Base-by-base conservation (phyloP, 2,113 vertebrate species). In the Puntigrus tetrazona region DNA sequence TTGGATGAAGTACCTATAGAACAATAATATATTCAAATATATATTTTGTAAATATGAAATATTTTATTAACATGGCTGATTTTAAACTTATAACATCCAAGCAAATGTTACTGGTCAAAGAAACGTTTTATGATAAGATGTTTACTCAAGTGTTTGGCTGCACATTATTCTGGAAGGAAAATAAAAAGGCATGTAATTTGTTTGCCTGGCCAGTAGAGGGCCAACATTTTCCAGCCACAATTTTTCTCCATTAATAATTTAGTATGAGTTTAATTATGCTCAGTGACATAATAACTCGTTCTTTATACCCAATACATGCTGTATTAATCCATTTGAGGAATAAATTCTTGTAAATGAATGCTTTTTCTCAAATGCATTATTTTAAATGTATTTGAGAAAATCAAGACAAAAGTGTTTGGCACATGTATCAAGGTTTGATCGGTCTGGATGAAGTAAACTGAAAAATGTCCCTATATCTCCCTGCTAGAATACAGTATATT, bases 131-230 rank as follows among this genome's bases (percentile, higher is more conserved):
- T 25, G n/a, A 11, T n/a, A 41, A 41, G 20, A 36, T 38, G 20
- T 69, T 4, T 43, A 3, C 38, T 29, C 13, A 5, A 55, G 36
- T 20, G 25, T 45, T 74, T 47, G 69, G 13, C 41, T 47, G 3
- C 38, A 43, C 9, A 36, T 69, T 22, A 69, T 20, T 69, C 8
- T 69, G 18, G 7, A 69, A 18, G 27, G 29, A 72, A 25, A 27
- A 27, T 61, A 5, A 27, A 13, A 1, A 55, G 27, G 4, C n/a
- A 1, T 34, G 29, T 34, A 9, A 76, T 76, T 34, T 31, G 27
- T 52, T 5, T 76, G 22, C 34, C 11, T 59, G 76, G 36, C 76
- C 76, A 78, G 22, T 36, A 59, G 76, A 59, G 76, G 76, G 76
- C 34, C 52, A 57, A 59, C 22, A 55, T 41, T 78, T 78, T 78